These are phyloP conservation scores for Thera obeliscata DNA, from an alignment of 2,888 invertebrate species.

Conservation along the genomic window DNA sequence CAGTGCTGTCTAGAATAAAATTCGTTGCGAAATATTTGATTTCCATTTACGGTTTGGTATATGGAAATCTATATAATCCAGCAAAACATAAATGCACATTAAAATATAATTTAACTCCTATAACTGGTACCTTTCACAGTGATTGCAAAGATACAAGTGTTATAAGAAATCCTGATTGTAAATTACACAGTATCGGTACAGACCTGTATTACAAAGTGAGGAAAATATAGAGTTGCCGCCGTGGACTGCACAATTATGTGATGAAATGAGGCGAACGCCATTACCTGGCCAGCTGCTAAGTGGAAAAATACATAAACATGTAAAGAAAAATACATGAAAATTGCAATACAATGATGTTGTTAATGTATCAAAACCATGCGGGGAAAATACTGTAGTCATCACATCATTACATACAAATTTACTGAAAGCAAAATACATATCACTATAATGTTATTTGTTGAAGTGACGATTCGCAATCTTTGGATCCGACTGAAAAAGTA, in stretches of 20 bases:
- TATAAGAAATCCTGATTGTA: conserved; percentile 37
- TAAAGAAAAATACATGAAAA: conserved; percentile 3
- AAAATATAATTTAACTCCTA: conserved; percentile 9
- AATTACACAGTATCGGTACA: conserved; percentile 32
- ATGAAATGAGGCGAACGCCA: conserved; percentile 34
- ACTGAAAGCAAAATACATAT: background rate
- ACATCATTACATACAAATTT: background rate
- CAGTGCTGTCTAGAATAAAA: too few relatives aligned
- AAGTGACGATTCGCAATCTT: background rate
- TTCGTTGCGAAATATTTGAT: background rate
- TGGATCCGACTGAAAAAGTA: background rate
- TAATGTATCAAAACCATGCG: background rate
- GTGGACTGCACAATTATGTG: conserved; percentile 32
- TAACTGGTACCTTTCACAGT: conserved; percentile 25
- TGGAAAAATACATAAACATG: conserved; percentile 24
- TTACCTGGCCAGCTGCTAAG: conserved; percentile 20
- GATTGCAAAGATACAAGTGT: conserved; percentile 35
- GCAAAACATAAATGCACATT: conserved; percentile 2
- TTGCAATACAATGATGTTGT: background rate
- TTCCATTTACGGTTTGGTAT: background rate
- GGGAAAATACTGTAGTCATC: background rate
- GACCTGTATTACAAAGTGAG: conserved; percentile 31
- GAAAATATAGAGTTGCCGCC: conserved; percentile 33
- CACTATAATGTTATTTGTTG: background rate
- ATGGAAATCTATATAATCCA: background rate